A percentile compares a stretch with the other conserved stretches of the same genome.
These are phyloP conservation scores for Stratiomys singularior DNA, from an alignment of 2,888 invertebrate species.

Conservation along the genomic window DNA sequence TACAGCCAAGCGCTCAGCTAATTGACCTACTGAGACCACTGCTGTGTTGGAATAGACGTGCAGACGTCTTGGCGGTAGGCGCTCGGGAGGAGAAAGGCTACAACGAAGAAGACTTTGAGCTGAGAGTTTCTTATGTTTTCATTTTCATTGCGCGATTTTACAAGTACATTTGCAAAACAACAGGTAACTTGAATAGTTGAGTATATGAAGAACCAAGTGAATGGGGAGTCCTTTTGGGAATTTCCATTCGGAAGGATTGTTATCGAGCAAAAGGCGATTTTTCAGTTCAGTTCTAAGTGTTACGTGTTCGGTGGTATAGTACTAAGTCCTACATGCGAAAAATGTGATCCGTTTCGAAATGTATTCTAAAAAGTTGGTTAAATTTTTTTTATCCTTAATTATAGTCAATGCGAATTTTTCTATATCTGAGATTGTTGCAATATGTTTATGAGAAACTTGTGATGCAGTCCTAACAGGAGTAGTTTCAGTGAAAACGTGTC, in stretches of 20 bases:
- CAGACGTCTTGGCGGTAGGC: slow-evolving; percentile 28
- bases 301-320: slow-evolving; percentile 50
- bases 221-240: slow-evolving; percentile 30
- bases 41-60: slow-evolving; percentile 38
- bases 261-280: slow-evolving; percentile 40
- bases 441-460: neutral
- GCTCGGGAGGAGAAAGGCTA: slow-evolving; percentile 19
- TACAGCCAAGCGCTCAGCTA: slow-evolving; percentile 23
- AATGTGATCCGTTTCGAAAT: neutral
- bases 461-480: neutral
- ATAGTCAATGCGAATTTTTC: neutral
- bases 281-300: slow-evolving; percentile 49
- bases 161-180: slow-evolving; percentile 43
- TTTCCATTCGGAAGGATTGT: slow-evolving; percentile 34
- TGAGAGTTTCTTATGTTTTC: slow-evolving; percentile 30
- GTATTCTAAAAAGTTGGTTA: neutral
- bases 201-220: neutral
- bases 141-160: slow-evolving; percentile 14
- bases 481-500: neutral
- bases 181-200: slow-evolving; percentile 21
- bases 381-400: neutral
- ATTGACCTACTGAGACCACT: slow-evolving; percentile 30
- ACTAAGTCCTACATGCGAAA: neutral
- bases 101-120: neutral
- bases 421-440: neutral